These are phyloP conservation scores for Mesorhabditis spiculigera DNA, from an alignment of 2,888 invertebrate genomes.

Conservation along the genomic window DNA sequence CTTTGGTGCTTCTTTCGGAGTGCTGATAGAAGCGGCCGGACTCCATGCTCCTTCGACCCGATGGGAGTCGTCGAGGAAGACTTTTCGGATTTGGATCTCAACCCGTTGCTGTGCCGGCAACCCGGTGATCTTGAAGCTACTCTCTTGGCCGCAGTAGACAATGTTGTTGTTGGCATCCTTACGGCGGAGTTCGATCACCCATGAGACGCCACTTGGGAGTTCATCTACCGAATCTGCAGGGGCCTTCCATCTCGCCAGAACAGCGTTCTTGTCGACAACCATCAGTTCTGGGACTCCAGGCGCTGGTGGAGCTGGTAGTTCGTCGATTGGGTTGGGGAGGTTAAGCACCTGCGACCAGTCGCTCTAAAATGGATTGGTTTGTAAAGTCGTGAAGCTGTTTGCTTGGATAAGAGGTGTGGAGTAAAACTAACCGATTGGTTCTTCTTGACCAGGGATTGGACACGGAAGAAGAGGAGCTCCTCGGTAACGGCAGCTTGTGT, in stretches of 20 bases:
- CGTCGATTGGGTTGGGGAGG: conserved; percentile 13
- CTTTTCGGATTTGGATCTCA: conserved; percentile 14
- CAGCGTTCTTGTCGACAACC: background rate
- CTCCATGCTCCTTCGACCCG: conserved; percentile 18
- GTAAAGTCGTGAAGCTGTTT: background rate
- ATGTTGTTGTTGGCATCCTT: conserved; percentile 15
- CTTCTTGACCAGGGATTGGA: conserved; percentile 23
- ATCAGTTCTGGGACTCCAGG: conserved; percentile 11
- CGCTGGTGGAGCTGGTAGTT: conserved; percentile 11
- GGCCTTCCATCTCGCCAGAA: conserved; percentile 13
- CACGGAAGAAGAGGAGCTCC: conserved; percentile 32
- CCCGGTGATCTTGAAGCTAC: conserved; percentile 12
- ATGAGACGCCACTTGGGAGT: conserved; percentile 12
- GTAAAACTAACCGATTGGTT: conserved; percentile 11
- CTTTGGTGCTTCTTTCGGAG: conserved; percentile 19
- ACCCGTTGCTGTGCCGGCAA: conserved; percentile 17
- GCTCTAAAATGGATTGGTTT: conserved; percentile 11
- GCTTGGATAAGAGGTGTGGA: background rate
- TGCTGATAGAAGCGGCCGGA: conserved; percentile 7
- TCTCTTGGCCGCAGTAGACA: conserved; percentile 22
- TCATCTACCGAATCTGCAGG: conserved; percentile 1
- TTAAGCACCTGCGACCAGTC: conserved; percentile 17
- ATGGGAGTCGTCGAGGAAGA: conserved; percentile 8
- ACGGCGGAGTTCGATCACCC: conserved; percentile 20
- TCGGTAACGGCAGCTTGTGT: conserved; percentile 24